Percentiles rank a stretch among this genome's conserved stretches.
These are phyloP conservation scores for Drosophila santomea DNA, from an alignment of 1,140 invertebrate genomes.

Conservation along the genomic window DNA sequence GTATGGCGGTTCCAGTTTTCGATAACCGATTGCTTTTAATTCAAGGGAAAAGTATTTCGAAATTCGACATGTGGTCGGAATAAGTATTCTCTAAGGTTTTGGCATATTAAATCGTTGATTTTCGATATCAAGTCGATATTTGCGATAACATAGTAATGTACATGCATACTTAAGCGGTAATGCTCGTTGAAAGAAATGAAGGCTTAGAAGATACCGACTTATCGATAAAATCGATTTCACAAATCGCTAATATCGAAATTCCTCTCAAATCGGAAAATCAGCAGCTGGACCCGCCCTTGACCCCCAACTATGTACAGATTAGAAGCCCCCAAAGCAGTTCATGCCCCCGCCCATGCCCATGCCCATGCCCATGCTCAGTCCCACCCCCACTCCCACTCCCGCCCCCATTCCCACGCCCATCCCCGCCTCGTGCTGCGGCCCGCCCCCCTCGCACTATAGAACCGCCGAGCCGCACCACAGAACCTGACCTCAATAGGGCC, in stretches of 20 bases:
- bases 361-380: conserved; percentile 16
- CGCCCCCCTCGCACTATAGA: conserved; percentile 80
- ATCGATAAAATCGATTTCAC: not conserved
- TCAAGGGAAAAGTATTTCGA: too few species aligned
- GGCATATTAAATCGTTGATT: not conserved
- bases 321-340: conserved; percentile 23
- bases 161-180: not conserved
- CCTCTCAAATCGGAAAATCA: not conserved
- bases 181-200: not conserved
- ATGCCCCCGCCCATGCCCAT: conserved; percentile 11
- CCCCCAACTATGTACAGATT: conserved; percentile 41
- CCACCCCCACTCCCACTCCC: not conserved
- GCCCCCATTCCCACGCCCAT: conserved; percentile 1
- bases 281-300: not conserved
- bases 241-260: not conserved
- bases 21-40: too few species aligned
- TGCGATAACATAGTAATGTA: too few species aligned
- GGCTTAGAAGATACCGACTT: not conserved
- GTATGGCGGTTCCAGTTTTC: not conserved
- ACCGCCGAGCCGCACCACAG: conserved; percentile 84
- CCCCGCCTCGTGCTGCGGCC: conserved; percentile 67
- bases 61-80: too few species aligned
- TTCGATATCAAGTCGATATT: not conserved
- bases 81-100: not conserved
- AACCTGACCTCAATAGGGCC: conserved; percentile 86